A percentile compares a stretch with the other conserved stretches of the same genome.
Evolutionary conservation across 2,888 invertebrate species (phyloP).

Genomic region (Eristalinus aeneus): DNA sequence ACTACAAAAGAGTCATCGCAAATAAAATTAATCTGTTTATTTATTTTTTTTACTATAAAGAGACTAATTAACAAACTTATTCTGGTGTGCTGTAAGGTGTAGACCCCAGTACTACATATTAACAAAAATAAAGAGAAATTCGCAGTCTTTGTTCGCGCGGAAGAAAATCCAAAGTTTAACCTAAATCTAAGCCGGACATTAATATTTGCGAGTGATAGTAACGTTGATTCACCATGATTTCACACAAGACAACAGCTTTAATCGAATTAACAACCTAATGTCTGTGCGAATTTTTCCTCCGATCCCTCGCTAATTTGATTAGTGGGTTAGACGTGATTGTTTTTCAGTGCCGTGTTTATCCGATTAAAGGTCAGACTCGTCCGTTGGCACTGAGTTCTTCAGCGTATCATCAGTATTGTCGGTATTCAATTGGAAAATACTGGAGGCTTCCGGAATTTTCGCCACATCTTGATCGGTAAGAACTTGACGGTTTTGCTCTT

Average conservation of each 20-base stretch:
- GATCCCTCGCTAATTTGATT: constrained; percentile 41
- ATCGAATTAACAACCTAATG: constrained; percentile 38
- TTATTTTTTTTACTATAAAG: constrained; percentile 28
- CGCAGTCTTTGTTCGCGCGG: constrained; percentile 62
- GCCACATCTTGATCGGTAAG: constrained; percentile 74
- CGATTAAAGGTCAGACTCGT: constrained; percentile 20
- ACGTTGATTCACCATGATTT: not conserved
- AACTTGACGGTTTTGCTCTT: constrained; percentile 65
- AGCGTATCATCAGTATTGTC: constrained; percentile 50
- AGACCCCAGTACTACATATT: constrained; percentile 19
- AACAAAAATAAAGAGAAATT: constrained; percentile 52
- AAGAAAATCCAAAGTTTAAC: constrained; percentile 30
- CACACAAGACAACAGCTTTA: constrained; percentile 5
- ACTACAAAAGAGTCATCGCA: not conserved
- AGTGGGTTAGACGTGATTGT: not conserved
- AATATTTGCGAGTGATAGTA: not conserved
- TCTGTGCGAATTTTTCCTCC: constrained; percentile 27
- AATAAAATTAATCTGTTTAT: not conserved
- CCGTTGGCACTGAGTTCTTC: constrained; percentile 26
- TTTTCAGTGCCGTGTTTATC: not conserved
- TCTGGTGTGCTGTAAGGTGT: constrained; percentile 33
- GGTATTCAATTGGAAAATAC: constrained; percentile 73
- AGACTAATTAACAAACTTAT: constrained; percentile 56
- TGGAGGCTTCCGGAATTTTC: constrained; percentile 75
- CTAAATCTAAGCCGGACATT: constrained; percentile 32